A percentile compares a stretch with the other conserved stretches of the same genome.
These are phyloP conservation scores for Punctoribates punctum DNA, from an alignment of 2,888 invertebrate genomes.

Conservation along the genomic window DNA sequence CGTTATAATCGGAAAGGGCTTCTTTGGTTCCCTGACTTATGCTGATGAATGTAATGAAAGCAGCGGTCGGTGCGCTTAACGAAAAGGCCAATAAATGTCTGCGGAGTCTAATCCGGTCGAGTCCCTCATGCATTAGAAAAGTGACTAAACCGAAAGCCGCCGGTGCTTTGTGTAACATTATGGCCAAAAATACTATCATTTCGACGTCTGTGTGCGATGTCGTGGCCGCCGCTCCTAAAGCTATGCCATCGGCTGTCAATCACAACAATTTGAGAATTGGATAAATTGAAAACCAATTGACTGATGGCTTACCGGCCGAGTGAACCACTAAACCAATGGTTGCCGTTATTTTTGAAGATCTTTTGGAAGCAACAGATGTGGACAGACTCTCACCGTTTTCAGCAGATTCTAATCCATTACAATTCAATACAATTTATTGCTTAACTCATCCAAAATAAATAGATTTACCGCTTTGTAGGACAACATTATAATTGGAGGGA, in stretches of 20 bases:
- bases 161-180: constrained; percentile 98
- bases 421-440: background rate
- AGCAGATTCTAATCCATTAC: background rate
- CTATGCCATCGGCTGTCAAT: constrained; percentile 87
- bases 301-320: constrained; percentile 68
- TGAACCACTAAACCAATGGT: constrained; percentile 96
- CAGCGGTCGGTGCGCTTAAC: constrained; percentile 81
- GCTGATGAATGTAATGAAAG: constrained; percentile 85
- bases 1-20: constrained; percentile 78
- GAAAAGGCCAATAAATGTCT: constrained; percentile 89
- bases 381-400: constrained; percentile 31
- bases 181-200: constrained; percentile 94
- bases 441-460: too few species aligned
- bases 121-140: constrained; percentile 90
- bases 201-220: constrained; percentile 95
- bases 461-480: constrained; percentile 17
- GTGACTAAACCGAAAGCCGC: constrained; percentile 98
- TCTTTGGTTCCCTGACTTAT: constrained; percentile 91
- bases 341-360: constrained; percentile 67
- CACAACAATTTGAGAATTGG: too few species aligned
- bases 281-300: too few species aligned
- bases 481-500: background rate
- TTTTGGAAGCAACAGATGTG: constrained; percentile 46
- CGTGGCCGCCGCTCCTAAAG: constrained; percentile 95
- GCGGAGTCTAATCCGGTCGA: constrained; percentile 80